Evolutionary conservation across 2,888 invertebrate species (phyloP).

Genomic region (Hedya salicella): DNA sequence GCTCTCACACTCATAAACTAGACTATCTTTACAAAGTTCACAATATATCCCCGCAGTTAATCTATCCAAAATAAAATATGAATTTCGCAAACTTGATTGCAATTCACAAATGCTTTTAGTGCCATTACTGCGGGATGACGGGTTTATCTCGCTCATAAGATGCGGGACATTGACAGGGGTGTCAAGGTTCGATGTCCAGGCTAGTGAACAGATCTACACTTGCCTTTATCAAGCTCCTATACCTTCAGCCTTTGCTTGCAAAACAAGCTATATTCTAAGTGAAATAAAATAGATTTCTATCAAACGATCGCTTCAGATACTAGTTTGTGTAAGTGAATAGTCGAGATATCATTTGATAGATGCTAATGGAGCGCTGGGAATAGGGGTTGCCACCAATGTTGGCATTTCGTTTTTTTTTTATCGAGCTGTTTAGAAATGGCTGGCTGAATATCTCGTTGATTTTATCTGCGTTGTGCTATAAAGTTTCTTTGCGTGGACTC

Average conservation of each 20-base stretch:
- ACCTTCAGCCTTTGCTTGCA: background rate
- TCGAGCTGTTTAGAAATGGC: slow-evolving; percentile 18
- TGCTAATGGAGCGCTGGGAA: slow-evolving; percentile 77
- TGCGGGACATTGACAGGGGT: slow-evolving; percentile 64
- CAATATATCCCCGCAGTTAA: slow-evolving; percentile 42
- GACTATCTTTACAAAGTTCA: slow-evolving; percentile 29
- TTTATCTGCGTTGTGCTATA: slow-evolving; percentile 18
- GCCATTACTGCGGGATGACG: slow-evolving; percentile 61
- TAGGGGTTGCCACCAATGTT: slow-evolving; percentile 48
- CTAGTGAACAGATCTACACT: slow-evolving; percentile 50
- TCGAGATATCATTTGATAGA: slow-evolving; percentile 65
- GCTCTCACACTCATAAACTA: slow-evolving; percentile 32
- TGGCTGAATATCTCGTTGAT: background rate
- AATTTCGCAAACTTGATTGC: slow-evolving; percentile 52
- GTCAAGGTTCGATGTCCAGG: slow-evolving; percentile 65
- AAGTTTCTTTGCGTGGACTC: slow-evolving; percentile 2
- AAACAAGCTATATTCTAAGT: background rate
- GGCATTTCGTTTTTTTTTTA: slow-evolving; percentile 40
- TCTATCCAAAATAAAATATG: slow-evolving; percentile 48
- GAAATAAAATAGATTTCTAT: slow-evolving; percentile 11
- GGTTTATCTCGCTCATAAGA: slow-evolving; percentile 66
- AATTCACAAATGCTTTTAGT: slow-evolving; percentile 71
- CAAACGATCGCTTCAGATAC: background rate
- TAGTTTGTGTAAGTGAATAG: slow-evolving; percentile 6
- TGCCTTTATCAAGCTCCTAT: background rate